These are phyloP conservation scores for Seriola dumerili DNA, from an alignment of 2,113 vertebrate species.

Conservation along the genomic window DNA sequence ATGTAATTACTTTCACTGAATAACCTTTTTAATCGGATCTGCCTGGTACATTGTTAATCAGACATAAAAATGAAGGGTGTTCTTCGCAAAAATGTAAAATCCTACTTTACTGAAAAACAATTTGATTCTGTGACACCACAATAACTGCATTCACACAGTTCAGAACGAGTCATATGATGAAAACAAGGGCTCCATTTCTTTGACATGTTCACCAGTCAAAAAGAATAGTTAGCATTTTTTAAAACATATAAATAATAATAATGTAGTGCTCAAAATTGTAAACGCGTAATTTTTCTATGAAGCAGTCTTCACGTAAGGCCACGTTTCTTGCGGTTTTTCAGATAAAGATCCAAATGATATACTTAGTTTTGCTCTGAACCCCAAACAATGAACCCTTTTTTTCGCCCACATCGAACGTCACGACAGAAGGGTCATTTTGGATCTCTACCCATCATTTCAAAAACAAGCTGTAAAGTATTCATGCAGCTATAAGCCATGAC, in stretches of 20 bases:
- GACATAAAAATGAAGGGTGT: background rate
- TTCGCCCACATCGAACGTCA: background rate
- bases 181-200: background rate
- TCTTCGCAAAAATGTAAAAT: constrained; percentile 11
- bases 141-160: constrained; percentile 16
- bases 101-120: background rate
- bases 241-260: background rate
- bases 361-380: background rate
- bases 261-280: background rate
- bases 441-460: background rate
- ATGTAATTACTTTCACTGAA: background rate
- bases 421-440: background rate
- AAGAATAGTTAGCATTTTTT: background rate
- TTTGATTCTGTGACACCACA: constrained; percentile 2
- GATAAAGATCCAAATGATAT: constrained; percentile 2
- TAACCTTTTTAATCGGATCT: background rate
- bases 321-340: background rate
- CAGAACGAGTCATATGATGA: constrained; percentile 22
- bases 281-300: constrained; percentile 4
- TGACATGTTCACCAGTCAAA: background rate
- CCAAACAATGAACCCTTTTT: background rate
- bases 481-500: background rate
- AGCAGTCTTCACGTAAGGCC: background rate
- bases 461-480: constrained; percentile 23
- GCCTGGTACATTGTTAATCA: background rate